These are phyloP conservation scores for Cichlasoma orientale DNA, from an alignment of 2,797 vertebrate species.

Conservation along the genomic window DNA sequence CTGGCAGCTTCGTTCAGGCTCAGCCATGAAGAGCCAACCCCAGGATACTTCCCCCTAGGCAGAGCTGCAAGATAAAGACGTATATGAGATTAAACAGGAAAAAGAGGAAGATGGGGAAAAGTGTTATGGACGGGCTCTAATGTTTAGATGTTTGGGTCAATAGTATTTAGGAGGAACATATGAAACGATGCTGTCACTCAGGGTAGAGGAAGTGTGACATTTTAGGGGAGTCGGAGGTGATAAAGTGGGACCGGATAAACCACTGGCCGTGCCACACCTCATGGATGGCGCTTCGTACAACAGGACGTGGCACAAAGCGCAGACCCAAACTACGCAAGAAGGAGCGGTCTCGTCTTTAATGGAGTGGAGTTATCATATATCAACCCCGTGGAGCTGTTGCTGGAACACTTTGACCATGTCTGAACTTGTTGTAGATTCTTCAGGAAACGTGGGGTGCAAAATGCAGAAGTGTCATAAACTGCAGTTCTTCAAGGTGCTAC, in stretches of 20 bases:
- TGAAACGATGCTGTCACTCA: neutral
- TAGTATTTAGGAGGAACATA: too few relatives aligned
- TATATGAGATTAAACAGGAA: neutral
- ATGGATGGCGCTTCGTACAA: neutral
- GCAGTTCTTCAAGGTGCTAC: neutral
- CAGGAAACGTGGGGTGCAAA: neutral
- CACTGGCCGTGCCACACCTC: accelerated
- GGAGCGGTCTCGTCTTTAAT: too few relatives aligned
- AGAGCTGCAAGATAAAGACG: neutral
- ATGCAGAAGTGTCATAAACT: neutral
- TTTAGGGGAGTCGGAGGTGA: neutral
- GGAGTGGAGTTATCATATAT: neutral
- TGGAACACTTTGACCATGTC: neutral
- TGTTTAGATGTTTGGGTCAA: neutral
- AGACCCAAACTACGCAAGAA: neutral
- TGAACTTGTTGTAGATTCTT: neutral
- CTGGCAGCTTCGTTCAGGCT: neutral
- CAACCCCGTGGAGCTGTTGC: too few relatives aligned
- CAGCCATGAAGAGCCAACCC: neutral
- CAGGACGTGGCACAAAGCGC: neutral
- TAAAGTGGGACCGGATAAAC: neutral
- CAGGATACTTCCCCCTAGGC: neutral
- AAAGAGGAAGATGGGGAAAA: neutral
- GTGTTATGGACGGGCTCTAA: neutral
- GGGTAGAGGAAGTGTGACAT: neutral